A percentile compares a stretch with the other conserved stretches of the same genome.
phyloP scores from a whole-genome alignment of 1,140 invertebrate genomes.

The Bombus pyrosoma region DNA sequence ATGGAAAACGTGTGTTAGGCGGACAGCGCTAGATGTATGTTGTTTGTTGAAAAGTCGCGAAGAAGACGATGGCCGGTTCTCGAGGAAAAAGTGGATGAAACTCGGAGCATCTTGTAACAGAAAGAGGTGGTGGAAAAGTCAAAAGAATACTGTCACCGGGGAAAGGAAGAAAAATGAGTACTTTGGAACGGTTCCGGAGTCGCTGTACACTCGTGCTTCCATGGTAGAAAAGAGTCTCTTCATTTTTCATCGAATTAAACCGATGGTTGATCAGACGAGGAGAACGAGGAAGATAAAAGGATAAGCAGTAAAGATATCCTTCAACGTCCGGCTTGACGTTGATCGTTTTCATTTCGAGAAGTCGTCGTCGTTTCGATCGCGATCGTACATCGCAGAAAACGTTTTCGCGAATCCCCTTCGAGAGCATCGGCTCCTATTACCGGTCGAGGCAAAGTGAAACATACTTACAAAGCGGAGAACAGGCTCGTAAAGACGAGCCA shows the following conservation, averaged over 20 bases:
- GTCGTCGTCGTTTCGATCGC: not conserved
- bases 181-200: not conserved
- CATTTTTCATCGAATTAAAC: slow-evolving; percentile 27
- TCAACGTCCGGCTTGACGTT: not conserved
- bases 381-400: not conserved
- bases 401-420: slow-evolving; percentile 40
- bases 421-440: slow-evolving; percentile 39
- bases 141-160: not conserved
- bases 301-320: not conserved
- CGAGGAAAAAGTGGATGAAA: not conserved
- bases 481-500: slow-evolving; percentile 42
- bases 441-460: slow-evolving; percentile 54
- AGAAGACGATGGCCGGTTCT: not conserved
- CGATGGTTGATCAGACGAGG: not conserved
- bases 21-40: slow-evolving; percentile 18
- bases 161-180: slow-evolving; percentile 1
- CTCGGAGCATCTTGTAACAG: not conserved
- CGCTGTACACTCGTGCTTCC: too few relatives aligned
- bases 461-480: slow-evolving; percentile 46
- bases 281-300: not conserved
- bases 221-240: not conserved
- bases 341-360: not conserved
- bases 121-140: not conserved
- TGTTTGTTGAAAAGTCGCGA: slow-evolving; percentile 17
- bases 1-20: not conserved